phyloP scores from a whole-genome alignment of 2,888 invertebrate species.

The Thymelicus lineola region DNA sequence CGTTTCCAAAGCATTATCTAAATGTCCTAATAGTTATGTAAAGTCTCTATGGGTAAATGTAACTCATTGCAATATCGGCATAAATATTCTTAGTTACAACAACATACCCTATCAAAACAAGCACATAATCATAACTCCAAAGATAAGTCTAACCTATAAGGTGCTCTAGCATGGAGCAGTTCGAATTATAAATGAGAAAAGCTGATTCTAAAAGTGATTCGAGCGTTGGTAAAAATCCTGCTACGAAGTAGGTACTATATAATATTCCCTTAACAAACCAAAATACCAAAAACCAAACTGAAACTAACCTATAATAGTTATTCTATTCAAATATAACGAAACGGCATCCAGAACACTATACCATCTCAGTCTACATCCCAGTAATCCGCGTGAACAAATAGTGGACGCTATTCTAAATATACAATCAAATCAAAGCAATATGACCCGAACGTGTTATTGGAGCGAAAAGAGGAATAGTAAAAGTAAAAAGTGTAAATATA shows the following conservation, averaged over 20 bases:
- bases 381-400: conserved; percentile 39
- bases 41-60: no score
- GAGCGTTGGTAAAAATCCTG: no score
- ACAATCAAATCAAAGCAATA: conserved; percentile 56
- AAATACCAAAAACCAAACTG: neutral
- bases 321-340: neutral
- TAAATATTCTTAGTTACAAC: no score
- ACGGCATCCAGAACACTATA: conserved; percentile 10
- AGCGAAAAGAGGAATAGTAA: conserved; percentile 50
- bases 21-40: no score
- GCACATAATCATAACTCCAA: no score
- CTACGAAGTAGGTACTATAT: neutral
- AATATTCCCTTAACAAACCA: neutral
- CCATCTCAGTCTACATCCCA: conserved; percentile 18
- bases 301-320: neutral
- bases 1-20: no score
- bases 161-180: no score
- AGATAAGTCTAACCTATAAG: no score
- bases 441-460: conserved; percentile 52
- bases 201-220: no score
- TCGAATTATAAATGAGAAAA: no score
- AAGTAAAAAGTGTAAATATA: conserved; percentile 65
- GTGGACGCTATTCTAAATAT: conserved; percentile 47
- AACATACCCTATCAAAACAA: no score
- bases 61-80: no score